Base-by-base conservation (phyloP, 2,797 vertebrate species). In the Pachyuromys duprasi region DNA sequence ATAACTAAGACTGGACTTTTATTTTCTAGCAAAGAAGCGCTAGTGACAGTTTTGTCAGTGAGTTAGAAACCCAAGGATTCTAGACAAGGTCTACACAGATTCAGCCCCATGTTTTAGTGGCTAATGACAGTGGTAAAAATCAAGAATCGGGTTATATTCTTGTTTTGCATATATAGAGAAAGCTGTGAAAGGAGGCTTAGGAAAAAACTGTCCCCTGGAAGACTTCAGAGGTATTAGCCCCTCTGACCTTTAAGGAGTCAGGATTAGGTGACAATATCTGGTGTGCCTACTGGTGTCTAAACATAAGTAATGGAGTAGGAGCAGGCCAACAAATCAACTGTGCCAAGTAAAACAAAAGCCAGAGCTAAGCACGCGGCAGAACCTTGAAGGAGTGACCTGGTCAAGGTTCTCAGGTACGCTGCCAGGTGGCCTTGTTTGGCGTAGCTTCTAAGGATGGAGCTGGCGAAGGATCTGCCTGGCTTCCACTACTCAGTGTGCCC, bases 301-400 rank as follows among this genome's bases (percentile, higher is more conserved):
- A 95, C 65, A 94, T 89, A 89, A 70, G 42, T 86, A 81, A 79
- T 67, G 49, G 36, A 74, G 92, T 91, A 81, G 91, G 80, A 86
- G 70, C 88, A 83, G 90, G 74, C 74, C 70, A 72, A 78, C 86
- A 86, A 80, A 14, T 87, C 65, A 90, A 36, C 78, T 5, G 22
- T 65, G 92, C 96, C 96, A 95, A 97, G 79, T 83, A 82, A 90
- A 96, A 94, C 94, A 93, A 94, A 91, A 92, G 82, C 70, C 90
- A 91, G 93, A n/a, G 57, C 14, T 72, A 82, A 91, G 93, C 82
- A 57, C 1, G 12, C 95, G 65, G 8, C 20, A 55, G 93, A 94
- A 80, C 39, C 90, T 75, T 70, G 82, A 93, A 89, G 69, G n/a
- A 91, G 18, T 86, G 90, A 42, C 88, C 14, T 0, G 0, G 90